Percentiles rank a stretch among this genome's conserved stretches.
These are phyloP conservation scores for Zingel zingel DNA, from an alignment of 2,113 vertebrate genomes.

Conservation along the genomic window DNA sequence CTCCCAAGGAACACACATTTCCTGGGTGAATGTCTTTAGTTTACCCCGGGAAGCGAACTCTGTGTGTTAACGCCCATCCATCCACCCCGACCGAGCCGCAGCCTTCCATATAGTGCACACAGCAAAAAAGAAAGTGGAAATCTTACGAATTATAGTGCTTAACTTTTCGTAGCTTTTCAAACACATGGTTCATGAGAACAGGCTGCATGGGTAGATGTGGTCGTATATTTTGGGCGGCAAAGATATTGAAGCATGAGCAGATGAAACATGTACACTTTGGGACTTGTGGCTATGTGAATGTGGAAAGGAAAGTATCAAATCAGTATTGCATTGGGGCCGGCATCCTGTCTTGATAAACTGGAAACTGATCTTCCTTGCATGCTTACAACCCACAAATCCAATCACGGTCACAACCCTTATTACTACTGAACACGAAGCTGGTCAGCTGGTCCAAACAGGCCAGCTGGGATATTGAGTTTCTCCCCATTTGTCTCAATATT, in stretches of 20 bases:
- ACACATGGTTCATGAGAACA: too few species aligned
- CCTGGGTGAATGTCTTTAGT: too few species aligned
- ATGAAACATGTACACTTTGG: background rate
- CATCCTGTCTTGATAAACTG: background rate
- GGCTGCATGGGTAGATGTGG: background rate
- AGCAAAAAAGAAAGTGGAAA: too few species aligned
- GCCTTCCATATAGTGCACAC: too few species aligned
- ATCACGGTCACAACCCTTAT: slow-evolving; percentile 56
- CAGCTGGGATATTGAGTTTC: slow-evolving; percentile 64
- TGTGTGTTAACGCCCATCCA: too few species aligned
- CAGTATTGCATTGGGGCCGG: background rate
- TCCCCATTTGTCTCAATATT: slow-evolving; percentile 59
- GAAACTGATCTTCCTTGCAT: slow-evolving; percentile 41
- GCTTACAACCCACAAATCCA: slow-evolving; percentile 59
- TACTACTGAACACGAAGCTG: slow-evolving; percentile 31
- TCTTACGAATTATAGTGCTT: too few species aligned
- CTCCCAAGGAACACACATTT: too few species aligned
- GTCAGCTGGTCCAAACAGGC: slow-evolving; percentile 40
- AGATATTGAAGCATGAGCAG: background rate
- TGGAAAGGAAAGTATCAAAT: background rate
- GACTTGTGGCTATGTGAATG: background rate
- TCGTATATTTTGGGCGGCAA: background rate
- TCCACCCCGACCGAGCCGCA: too few species aligned
- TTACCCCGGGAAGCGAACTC: too few species aligned
- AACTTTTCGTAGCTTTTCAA: too few species aligned